These are phyloP conservation scores for Tauraco erythrolophus DNA, from an alignment of 2,113 vertebrate species.

Conservation along the genomic window DNA sequence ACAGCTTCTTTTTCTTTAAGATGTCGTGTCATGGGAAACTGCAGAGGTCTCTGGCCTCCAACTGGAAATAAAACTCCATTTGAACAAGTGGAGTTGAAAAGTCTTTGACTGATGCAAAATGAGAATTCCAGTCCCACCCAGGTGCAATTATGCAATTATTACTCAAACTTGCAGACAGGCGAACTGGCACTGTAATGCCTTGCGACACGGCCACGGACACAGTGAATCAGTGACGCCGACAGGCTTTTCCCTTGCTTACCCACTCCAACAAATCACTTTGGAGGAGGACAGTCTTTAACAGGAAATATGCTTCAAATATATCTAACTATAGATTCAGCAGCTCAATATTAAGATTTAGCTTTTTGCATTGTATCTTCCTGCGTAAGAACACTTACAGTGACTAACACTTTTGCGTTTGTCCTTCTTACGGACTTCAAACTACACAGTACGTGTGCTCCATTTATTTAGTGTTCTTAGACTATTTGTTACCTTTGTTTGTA, in stretches of 20 bases:
- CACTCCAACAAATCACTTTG: not conserved
- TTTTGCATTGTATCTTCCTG: not conserved
- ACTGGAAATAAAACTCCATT: not conserved
- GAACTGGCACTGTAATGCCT: not conserved
- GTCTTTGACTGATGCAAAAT: not conserved
- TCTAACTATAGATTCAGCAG: not conserved
- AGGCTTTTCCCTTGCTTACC: not conserved
- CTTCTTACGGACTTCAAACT: not conserved
- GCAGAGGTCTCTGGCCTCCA: not conserved
- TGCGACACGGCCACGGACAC: not conserved
- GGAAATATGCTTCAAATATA: not conserved
- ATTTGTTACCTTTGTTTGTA: not conserved
- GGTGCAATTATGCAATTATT: not conserved
- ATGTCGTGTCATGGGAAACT: not conserved
- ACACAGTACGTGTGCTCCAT: not conserved
- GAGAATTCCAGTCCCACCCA: not conserved
- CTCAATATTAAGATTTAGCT: not conserved
- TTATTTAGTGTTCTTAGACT: not conserved
- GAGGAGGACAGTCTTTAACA: not conserved
- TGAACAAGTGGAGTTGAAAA: not conserved
- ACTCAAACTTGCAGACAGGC: not conserved
- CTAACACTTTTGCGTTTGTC: not conserved
- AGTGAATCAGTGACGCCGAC: not conserved
- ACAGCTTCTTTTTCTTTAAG: not conserved
- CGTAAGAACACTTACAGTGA: not conserved